Evolutionary conservation across 2,888 invertebrate species (phyloP), one percentile per base, ranked within the genome.

Genomic region (Leptinotarsa tumamoca): DNA sequence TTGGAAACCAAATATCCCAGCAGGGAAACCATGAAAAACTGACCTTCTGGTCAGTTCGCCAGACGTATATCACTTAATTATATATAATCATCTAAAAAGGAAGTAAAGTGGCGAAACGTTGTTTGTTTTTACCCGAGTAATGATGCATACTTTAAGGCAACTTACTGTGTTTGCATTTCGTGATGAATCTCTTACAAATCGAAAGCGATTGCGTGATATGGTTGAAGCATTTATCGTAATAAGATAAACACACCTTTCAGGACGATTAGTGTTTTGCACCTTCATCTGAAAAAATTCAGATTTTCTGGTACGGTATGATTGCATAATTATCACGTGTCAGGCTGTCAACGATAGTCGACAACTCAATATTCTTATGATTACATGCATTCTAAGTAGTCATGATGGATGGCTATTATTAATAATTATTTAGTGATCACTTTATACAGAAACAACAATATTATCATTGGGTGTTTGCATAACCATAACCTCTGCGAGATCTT

Each of bases 311-410:
- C 43, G n/a, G 27, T 33, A 43, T 33, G 21, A 61, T 61, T 61
- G 7, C 15, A 50, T 51, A 58, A 70, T 70, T 49, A 58, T 21
- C 49, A 21, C 33, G 33, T 70, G 63, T 58, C 18, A 69, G 27
- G 13, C 17, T 52, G 68, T 68, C 69, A 69, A 56, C 56, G 56
- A 70, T 56, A 69, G 33, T n/a, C 58, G 49, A 70, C 70, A 58
- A 49, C 70, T 58, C 21, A 70, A 61, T 70, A 50, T 33, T 27
- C 63, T 33, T 49, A 15, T 17, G 17, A 56, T 43, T 33, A 54
- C 10, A 54, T 54, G 54, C 27, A 43, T 69, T 33, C 50, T 61
- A n/a, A 58, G 18, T 70, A 33, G 43, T 21, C 58, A 58, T 56
- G 58, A 70, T 70, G 43, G 21, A 54, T 10, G 54, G 14, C 50